Percentiles rank a stretch among this genome's conserved stretches.
Evolutionary conservation across 2,888 invertebrate species (phyloP).

Genomic region (Charanyca ferruginea): DNA sequence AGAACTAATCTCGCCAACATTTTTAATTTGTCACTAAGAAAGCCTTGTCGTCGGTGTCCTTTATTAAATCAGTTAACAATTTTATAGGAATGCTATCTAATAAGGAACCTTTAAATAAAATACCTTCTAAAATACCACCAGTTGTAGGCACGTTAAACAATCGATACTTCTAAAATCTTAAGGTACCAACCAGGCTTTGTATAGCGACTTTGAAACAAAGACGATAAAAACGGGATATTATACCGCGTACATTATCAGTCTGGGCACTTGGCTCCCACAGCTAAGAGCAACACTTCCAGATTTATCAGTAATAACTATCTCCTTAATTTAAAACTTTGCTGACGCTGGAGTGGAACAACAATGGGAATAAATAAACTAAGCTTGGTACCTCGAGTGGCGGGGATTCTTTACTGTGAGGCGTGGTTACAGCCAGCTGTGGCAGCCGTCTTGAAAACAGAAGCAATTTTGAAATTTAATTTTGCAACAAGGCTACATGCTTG

Average conservation of each 20-base stretch:
- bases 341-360: conserved; percentile 49
- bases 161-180: conserved; percentile 30
- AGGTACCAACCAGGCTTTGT: conserved; percentile 28
- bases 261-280: conserved; percentile 19
- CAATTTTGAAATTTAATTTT: conserved; percentile 62
- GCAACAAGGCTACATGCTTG: conserved; percentile 30
- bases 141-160: conserved; percentile 9
- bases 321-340: conserved; percentile 61
- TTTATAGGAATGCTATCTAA: conserved; percentile 24
- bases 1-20: conserved; percentile 73
- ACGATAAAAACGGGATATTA: conserved; percentile 34
- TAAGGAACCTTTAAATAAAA: conserved; percentile 15
- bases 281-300: conserved; percentile 50
- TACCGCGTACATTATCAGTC: conserved; percentile 38
- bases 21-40: conserved; percentile 71
- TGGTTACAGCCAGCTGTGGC: conserved; percentile 56
- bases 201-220: conserved; percentile 47
- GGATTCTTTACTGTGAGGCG: conserved; percentile 41
- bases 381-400: conserved; percentile 37
- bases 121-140: neutral
- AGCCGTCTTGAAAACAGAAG: conserved; percentile 47
- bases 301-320: conserved; percentile 63
- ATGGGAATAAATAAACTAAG: conserved; percentile 57
- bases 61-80: conserved; percentile 45
- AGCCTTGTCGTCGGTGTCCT: conserved; percentile 47